Conservation (phyloP, 2,888 invertebrate species). For the Drosophila melanocephala region DNA sequence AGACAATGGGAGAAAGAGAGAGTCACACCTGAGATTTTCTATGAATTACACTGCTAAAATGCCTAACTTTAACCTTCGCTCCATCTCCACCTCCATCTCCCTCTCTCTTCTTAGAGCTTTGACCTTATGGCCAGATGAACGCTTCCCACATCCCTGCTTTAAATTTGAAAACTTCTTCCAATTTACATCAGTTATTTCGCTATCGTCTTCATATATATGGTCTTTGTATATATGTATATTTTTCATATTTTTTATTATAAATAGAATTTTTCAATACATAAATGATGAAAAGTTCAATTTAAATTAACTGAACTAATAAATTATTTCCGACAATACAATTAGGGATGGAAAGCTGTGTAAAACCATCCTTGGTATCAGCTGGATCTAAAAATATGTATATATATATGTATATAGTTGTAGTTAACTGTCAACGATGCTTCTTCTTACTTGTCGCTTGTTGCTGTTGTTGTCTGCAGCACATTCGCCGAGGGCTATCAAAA, state of each 20-base stretch:
- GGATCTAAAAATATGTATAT: constrained; percentile 3
- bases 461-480: constrained; percentile 1
- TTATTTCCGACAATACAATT: not conserved
- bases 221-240: not conserved
- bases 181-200: not conserved
- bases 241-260: not conserved
- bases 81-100: not conserved
- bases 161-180: not conserved
- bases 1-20: not conserved
- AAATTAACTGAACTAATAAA: not conserved
- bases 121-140: not conserved
- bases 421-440: not conserved
- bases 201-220: not conserved
- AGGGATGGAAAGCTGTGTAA: not conserved
- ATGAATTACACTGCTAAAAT: constrained; percentile 14
- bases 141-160: not conserved
- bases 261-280: not conserved
- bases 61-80: not conserved
- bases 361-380: not conserved
- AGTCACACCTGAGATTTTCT: constrained; percentile 3
- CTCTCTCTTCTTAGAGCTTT: not conserved
- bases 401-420: too few relatives aligned
- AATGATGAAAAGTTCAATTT: not conserved
- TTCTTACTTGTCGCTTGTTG: not conserved
- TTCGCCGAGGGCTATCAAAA: constrained; percentile 10